Evolutionary conservation across 2,113 vertebrate species (phyloP).

Genomic region (Perccottus glenii): DNA sequence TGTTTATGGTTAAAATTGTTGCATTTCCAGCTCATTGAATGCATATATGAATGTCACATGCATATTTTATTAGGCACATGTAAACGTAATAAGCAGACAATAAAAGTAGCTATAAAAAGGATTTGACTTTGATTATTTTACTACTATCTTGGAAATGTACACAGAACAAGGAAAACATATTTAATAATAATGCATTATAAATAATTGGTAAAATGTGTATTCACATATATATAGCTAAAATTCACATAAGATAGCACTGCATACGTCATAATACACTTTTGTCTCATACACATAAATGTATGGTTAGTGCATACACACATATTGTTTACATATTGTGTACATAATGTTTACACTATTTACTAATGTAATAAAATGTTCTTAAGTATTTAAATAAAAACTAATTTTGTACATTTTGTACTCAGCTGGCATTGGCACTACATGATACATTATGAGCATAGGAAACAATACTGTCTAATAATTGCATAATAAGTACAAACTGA

Average conservation of each 20-base stretch:
- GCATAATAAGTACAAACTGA: slow-evolving; percentile 29
- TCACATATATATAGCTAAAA: slow-evolving; percentile 22
- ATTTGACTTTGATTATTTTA: background rate
- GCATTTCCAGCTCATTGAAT: background rate
- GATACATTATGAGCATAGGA: background rate
- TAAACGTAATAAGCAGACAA: background rate
- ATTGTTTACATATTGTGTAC: too few species aligned
- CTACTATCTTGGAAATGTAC: background rate
- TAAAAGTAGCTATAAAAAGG: background rate
- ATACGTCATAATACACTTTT: background rate
- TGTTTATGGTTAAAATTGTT: background rate
- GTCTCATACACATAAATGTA: background rate
- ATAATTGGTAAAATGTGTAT: slow-evolving; percentile 18
- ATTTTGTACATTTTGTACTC: background rate
- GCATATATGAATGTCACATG: background rate
- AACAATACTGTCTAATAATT: background rate
- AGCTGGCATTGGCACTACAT: background rate
- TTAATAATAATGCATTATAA: background rate
- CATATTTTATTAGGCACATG: background rate
- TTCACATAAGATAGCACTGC: background rate
- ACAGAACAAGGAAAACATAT: background rate
- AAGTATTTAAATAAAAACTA: background rate
- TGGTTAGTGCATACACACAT: too few species aligned
- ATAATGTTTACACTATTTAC: too few species aligned
- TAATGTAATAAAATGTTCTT: too few species aligned